phyloP scores from a whole-genome alignment of 2,113 vertebrate genomes.

The Odobenus rosmarus region DNA sequence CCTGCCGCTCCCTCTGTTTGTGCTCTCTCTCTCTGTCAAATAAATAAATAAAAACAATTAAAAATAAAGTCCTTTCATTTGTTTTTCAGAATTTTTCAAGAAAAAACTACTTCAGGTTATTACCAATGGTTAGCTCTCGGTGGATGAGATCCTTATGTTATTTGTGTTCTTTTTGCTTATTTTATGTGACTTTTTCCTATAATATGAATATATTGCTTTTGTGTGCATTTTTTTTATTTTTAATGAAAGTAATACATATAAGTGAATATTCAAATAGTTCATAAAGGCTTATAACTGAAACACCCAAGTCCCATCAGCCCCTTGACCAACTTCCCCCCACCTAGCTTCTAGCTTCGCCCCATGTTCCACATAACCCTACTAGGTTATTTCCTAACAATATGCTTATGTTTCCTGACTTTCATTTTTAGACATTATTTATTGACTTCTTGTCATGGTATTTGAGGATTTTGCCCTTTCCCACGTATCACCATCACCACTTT shows the following conservation, averaged over 20 bases:
- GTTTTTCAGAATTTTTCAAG: not conserved
- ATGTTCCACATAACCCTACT: not conserved
- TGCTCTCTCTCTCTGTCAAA: not conserved
- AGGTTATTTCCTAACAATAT: not conserved
- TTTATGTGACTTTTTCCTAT: not conserved
- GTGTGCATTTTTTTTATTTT: conserved; percentile 7
- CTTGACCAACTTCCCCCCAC: not conserved
- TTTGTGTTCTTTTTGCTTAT: not conserved
- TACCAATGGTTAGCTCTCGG: not conserved
- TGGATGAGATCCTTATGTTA: not conserved
- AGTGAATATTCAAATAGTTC: not conserved
- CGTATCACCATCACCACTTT: not conserved
- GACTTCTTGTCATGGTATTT: not conserved
- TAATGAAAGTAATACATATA: conserved; percentile 1
- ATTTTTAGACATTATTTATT: not conserved
- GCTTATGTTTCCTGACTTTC: not conserved
- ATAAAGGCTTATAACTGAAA: conserved; percentile 15
- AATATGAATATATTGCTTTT: not conserved
- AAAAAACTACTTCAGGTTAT: not conserved
- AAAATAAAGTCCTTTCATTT: not conserved
- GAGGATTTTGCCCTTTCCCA: conserved; percentile 6
- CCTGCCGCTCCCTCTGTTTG: not conserved
- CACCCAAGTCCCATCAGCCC: not conserved
- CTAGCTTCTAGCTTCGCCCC: not conserved
- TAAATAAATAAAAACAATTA: not conserved